Base-by-base conservation (phyloP, 2,888 invertebrate species). In the Monopis laevigella region DNA sequence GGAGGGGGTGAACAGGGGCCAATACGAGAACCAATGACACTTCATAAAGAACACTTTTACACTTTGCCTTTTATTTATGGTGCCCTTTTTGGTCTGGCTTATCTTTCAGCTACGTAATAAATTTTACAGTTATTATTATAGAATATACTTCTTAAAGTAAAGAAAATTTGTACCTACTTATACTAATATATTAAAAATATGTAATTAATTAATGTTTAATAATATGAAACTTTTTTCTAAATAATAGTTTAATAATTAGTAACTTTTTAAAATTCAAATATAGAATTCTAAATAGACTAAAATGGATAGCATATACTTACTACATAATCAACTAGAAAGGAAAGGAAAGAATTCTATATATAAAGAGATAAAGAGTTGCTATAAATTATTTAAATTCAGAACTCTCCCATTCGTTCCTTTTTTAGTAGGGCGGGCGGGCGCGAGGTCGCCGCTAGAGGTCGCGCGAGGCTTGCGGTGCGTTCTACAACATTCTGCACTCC, bases 31-130 rank as follows among this genome's bases (percentile, higher is more conserved):
- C 14, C 18, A 21, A 12, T 65, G 66, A 71, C 75, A 74, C 75
- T 77, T 75, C 78, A 75, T 80, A 78, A 75, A 77, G 74, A 70
- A 71, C 67, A 74, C 75, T 77, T 75, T 75, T 73, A 71, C 72
- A 70, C 70, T 67, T 66, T 65, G 67, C 71, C 70, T 72, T 74
- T 75, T 74, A 75, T 75, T 74, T 78, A 77, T 72, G 69, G 60
- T 63, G 65, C 65, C 69, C 65, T 67, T 69, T 70, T 66, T 12
- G 36, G 21, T 36, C 13, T 32, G 32, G 17, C 17, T 32, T 29
- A 29, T 13, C 29, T 29, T 29, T 29, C 14, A 29, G 14, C 29
- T 29, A 14, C 29, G 29, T n/a, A 29, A 29, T 29, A 29, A 29
- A 14, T 29, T 11, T 29, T 29, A 29, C 14, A 12, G 29, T 4